These are phyloP conservation scores for Heliconius congener DNA, from an alignment of 1,140 invertebrate genomes.

Conservation along the genomic window DNA sequence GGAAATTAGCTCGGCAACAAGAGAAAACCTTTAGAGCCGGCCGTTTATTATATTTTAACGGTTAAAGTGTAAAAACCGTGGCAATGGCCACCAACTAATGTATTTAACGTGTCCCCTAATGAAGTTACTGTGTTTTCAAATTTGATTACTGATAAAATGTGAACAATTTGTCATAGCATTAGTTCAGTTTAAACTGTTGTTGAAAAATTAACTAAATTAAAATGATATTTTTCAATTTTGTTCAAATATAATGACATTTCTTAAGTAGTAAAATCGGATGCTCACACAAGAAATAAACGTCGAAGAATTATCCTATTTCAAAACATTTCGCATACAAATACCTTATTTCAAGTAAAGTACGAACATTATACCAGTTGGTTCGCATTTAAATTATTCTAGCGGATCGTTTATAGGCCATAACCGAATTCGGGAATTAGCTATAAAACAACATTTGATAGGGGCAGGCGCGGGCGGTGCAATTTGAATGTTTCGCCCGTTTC, in stretches of 20 bases:
- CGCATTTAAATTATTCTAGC: slow-evolving; percentile 81
- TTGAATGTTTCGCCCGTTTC: slow-evolving; percentile 76
- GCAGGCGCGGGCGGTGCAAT: slow-evolving; percentile 76
- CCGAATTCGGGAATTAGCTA: slow-evolving; percentile 82
- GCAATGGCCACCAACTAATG: slow-evolving; percentile 56
- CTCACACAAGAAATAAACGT: slow-evolving; percentile 63
- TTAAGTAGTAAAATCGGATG: neutral
- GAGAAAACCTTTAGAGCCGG: slow-evolving; percentile 73
- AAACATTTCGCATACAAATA: slow-evolving; percentile 81
- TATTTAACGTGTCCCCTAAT: slow-evolving; percentile 58
- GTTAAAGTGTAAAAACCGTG: slow-evolving; percentile 62
- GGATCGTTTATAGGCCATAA: slow-evolving; percentile 82
- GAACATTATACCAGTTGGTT: slow-evolving; percentile 78
- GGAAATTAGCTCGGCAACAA: slow-evolving; percentile 76
- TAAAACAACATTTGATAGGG: slow-evolving; percentile 81
- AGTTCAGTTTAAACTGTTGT: neutral
- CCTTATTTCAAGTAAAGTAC: slow-evolving; percentile 79
- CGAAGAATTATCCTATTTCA: slow-evolving; percentile 71
- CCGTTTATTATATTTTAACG: slow-evolving; percentile 75
- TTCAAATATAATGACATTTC: neutral
- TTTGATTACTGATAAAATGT: neutral
- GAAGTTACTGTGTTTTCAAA: slow-evolving; percentile 26
- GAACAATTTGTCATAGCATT: neutral
- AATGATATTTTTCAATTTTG: neutral
- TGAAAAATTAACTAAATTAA: neutral